Conservation (phyloP, 2,113 vertebrate genomes). For the Solea solea region DNA sequence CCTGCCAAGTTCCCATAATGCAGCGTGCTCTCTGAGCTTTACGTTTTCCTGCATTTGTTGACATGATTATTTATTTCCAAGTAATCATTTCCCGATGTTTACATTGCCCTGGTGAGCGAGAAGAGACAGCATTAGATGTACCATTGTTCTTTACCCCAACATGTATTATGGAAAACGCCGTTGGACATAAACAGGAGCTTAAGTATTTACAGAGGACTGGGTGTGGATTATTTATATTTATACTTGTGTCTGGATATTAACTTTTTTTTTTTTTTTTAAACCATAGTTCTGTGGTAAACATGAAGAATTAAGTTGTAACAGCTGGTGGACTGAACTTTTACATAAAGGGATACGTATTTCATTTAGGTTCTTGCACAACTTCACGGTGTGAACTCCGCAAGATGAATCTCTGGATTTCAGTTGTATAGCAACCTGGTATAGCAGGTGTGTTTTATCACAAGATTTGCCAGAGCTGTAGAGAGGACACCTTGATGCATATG, state of each 20-base stretch:
- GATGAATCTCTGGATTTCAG: too few species aligned
- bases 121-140: background rate
- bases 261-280: too few species aligned
- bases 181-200: background rate
- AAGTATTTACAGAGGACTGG: background rate
- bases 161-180: background rate
- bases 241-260: background rate
- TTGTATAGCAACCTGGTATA: too few species aligned
- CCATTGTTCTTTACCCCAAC: background rate
- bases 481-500: too few species aligned
- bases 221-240: background rate
- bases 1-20: slow-evolving; percentile 56
- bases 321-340: too few species aligned
- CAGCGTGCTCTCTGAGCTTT: slow-evolving; percentile 13
- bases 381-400: too few species aligned
- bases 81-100: slow-evolving; percentile 55
- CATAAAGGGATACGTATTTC: too few species aligned
- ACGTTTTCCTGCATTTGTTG: slow-evolving; percentile 53
- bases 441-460: too few species aligned
- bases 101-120: slow-evolving; percentile 7
- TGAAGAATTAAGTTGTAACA: too few species aligned
- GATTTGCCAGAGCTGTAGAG: too few species aligned
- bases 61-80: slow-evolving; percentile 50
- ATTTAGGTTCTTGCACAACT: too few species aligned
- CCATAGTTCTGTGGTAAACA: too few species aligned